phyloP scores from a whole-genome alignment of 2,888 invertebrate species.

The Ophonus ardosiacus region DNA sequence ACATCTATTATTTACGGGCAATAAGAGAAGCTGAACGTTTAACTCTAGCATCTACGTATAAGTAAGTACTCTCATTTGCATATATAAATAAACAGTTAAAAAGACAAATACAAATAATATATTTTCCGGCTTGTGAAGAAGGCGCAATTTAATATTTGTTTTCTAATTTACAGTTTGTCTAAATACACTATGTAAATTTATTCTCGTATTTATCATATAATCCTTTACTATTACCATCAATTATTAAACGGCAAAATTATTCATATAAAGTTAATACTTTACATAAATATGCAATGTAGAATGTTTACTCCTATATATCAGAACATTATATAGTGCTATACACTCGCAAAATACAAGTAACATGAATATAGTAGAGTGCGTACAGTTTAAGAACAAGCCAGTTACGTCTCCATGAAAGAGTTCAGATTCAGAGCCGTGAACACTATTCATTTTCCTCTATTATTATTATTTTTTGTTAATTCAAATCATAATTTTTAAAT shows the following conservation, averaged over 20 bases:
- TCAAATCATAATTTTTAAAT: too few relatives aligned
- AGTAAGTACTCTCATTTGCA: background rate
- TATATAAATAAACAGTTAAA: constrained; percentile 33
- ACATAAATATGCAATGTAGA: background rate
- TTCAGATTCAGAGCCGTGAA: too few relatives aligned
- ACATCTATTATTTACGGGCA: background rate
- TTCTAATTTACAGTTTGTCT: constrained; percentile 18
- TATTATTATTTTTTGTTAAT: too few relatives aligned
- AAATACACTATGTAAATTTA: constrained; percentile 27
- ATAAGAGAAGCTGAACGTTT: background rate
- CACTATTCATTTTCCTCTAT: too few relatives aligned
- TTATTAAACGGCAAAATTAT: constrained; percentile 7
- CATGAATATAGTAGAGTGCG: too few relatives aligned
- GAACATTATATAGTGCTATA: too few relatives aligned
- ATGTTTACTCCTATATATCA: background rate
- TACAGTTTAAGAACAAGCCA: too few relatives aligned
- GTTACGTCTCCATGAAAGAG: too few relatives aligned
- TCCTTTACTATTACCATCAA: background rate
- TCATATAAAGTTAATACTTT: background rate
- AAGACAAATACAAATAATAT: constrained; percentile 12
- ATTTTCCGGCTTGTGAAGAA: constrained; percentile 17
- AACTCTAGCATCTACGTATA: background rate
- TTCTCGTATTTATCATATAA: constrained; percentile 17
- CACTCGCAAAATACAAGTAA: too few relatives aligned
- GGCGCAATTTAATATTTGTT: constrained; percentile 28